phyloP scores from a whole-genome alignment of 2,113 vertebrate species.

The Dicentrarchus labrax region DNA sequence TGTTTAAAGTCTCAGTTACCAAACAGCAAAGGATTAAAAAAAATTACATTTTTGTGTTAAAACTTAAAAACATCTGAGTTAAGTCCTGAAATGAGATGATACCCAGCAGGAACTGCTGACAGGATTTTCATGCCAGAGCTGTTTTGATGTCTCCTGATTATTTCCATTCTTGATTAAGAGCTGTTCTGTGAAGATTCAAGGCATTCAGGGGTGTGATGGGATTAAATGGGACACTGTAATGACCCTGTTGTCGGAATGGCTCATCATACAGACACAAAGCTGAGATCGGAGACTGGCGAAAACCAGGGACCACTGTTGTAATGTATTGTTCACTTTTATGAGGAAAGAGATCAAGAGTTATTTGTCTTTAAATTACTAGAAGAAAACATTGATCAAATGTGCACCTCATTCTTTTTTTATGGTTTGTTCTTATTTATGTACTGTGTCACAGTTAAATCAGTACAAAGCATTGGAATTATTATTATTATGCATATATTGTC shows the following conservation, averaged over 20 bases:
- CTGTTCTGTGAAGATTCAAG: conserved; percentile 69
- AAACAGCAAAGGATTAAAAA: conserved; percentile 27
- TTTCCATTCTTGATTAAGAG: conserved; percentile 76
- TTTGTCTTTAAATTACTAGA: conserved; percentile 2
- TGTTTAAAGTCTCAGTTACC: conserved; percentile 58
- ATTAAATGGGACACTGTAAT: conserved; percentile 81
- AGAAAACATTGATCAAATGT: not conserved
- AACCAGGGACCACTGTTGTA: conserved; percentile 26
- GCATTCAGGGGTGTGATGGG: conserved; percentile 74
- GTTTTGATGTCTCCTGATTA: conserved; percentile 74
- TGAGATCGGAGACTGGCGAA: conserved; percentile 52
- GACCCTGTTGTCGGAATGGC: conserved; percentile 77
- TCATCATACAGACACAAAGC: conserved; percentile 76
- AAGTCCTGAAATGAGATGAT: conserved; percentile 43
- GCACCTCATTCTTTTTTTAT: not conserved
- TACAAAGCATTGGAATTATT: not conserved
- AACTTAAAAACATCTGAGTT: conserved; percentile 37
- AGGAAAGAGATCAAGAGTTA: not conserved
- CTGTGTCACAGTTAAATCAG: not conserved
- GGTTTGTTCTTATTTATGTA: not conserved
- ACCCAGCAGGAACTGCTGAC: conserved; percentile 67
- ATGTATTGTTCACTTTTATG: conserved; percentile 2
- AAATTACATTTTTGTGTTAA: conserved; percentile 19
- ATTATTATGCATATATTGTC: not conserved
- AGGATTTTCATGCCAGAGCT: conserved; percentile 76